Base-by-base conservation (phyloP, 1,140 invertebrate species). In the Chymomyza costata region DNA sequence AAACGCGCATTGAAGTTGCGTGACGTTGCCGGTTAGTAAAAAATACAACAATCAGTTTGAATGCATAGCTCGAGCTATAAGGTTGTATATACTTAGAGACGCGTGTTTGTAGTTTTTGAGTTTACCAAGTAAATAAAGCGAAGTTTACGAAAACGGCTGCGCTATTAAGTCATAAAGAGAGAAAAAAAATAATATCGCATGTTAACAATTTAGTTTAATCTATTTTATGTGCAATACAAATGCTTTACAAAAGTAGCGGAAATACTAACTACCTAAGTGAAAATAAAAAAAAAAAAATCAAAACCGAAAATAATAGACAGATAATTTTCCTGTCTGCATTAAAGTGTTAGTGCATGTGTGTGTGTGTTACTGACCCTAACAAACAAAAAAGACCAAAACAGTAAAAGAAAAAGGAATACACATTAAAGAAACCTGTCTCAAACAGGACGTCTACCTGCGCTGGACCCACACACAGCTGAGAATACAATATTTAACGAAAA, bases 141-240 rank as follows among this genome's bases (percentile, higher is more conserved):
- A 53, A 57, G 39, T 14, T 13, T 57, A 28, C 31, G 17, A 2
- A 19, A 39, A 13, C 14, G 14, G 30, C 25, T 3, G n/a, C n/a
- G n/a, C n/a, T n/a, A n/a, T n/a, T n/a, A n/a, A n/a, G n/a, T n/a
- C n/a, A n/a, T n/a, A n/a, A 32, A 31, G 37, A 15, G 18, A 39
- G 17, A 60, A 45, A 38, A 51, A 25, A 25, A 25, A 8, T 25
- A n/a, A n/a, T 46, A 37, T 30, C 57, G 40, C 34, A 13, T 28
- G n/a, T 15, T 32, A 40, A n/a, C 13, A 0, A 46, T 35, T 61
- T 71, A 53, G 43, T 63, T 64, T 43, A 56, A 62, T 34, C 40
- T 53, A 1, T 34, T 49, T 11, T 10, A 52, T 43, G 71, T 78
- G 74, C 73, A 78, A 80, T 78, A 73, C 52, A 51, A 65, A 57